A percentile compares a stretch with the other conserved stretches of the same genome.
These are phyloP conservation scores for Tympanoctomys barrerae DNA, from an alignment of 2,797 vertebrate genomes.

Conservation along the genomic window DNA sequence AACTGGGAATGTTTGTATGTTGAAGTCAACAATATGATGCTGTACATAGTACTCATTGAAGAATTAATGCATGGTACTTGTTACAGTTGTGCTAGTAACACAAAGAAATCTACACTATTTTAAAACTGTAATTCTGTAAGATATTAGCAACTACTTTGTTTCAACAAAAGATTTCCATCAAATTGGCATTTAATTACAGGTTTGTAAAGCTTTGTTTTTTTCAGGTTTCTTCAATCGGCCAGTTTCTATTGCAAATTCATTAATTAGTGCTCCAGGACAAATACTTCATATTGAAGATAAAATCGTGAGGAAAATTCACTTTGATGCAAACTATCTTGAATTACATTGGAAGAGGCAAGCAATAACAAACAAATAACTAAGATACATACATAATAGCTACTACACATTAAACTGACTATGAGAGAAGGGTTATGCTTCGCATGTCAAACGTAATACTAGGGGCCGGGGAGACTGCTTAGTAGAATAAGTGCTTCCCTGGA, in stretches of 20 bases:
- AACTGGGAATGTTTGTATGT: not conserved
- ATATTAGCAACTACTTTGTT: not conserved
- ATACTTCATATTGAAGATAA: not conserved
- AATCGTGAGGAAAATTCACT: not conserved
- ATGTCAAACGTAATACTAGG: not conserved
- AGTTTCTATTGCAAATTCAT: slow-evolving; percentile 5
- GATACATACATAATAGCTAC: not conserved
- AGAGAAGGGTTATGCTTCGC: slow-evolving; percentile 1
- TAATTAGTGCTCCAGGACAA: not conserved
- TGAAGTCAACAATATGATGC: not conserved
- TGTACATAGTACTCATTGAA: not conserved
- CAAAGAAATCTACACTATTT: not conserved
- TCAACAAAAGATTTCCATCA: not conserved
- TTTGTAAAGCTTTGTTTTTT: not conserved
- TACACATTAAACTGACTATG: not conserved
- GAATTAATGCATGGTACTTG: not conserved
- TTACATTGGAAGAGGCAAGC: not conserved
- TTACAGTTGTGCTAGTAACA: not conserved
- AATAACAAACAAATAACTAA: not conserved
- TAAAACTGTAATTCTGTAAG: not conserved
- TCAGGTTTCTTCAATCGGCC: not conserved
- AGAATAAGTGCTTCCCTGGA: no score
- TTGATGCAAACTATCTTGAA: slow-evolving; percentile 34
- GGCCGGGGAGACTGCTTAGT: no score
- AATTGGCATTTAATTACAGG: not conserved